Percentiles rank a stretch among this genome's conserved stretches.
Conservation (phyloP, 1,140 invertebrate genomes). For the Phymorhynchus buccinoides region DNA sequence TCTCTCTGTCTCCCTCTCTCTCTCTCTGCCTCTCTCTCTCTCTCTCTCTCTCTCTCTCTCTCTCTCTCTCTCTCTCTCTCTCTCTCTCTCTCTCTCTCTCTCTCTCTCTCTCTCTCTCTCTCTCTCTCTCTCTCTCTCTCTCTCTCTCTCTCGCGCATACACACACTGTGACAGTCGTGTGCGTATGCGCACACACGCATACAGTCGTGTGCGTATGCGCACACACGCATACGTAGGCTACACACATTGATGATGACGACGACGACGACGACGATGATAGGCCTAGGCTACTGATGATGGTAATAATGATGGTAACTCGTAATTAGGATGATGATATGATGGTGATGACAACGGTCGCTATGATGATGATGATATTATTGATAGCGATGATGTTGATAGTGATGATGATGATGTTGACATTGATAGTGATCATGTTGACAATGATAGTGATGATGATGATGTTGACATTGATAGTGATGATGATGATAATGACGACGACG, state of each 20-base stretch:
- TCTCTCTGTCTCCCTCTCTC: too few species aligned
- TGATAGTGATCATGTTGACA: background rate
- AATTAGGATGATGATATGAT: background rate
- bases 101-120: too few species aligned
- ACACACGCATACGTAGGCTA: too few species aligned
- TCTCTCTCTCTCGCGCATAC: too few species aligned
- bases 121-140: too few species aligned
- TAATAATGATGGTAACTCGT: background rate
- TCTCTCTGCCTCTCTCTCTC: too few species aligned
- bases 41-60: too few species aligned
- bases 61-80: too few species aligned
- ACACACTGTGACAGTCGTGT: too few species aligned
- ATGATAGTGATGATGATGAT: background rate
- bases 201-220: too few species aligned
- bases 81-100: too few species aligned
- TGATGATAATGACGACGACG: conserved; percentile 4
- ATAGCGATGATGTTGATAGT: conserved; percentile 13
- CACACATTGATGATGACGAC: background rate
- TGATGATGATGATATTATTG: background rate
- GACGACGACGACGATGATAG: background rate
- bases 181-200: too few species aligned
- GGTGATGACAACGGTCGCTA: background rate
- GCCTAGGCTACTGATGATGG: background rate
- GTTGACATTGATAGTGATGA: background rate
- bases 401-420: background rate